phyloP scores from a whole-genome alignment of 2,113 vertebrate species.

The Mirza zaza region DNA sequence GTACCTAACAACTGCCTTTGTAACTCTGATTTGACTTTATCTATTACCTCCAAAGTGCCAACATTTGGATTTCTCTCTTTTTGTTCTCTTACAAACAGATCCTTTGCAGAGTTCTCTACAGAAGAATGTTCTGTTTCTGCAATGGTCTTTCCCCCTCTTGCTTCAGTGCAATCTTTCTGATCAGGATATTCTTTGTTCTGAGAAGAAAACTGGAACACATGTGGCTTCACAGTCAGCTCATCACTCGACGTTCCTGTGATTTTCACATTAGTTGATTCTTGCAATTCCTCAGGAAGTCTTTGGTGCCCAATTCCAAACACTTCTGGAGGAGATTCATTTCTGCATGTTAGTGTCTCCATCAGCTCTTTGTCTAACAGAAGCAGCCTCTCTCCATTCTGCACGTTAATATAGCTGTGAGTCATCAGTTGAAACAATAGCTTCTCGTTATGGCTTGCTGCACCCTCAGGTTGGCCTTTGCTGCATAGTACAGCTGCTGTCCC shows the following conservation, averaged over 20 bases:
- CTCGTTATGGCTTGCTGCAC: conserved; percentile 63
- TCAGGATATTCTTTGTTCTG: not conserved
- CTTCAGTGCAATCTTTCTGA: not conserved
- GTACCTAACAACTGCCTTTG: not conserved
- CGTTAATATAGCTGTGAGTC: conserved; percentile 92
- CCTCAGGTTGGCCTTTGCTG: conserved; percentile 49
- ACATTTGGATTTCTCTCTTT: not conserved
- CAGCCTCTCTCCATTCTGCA: conserved; percentile 89
- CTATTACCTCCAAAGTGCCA: not conserved
- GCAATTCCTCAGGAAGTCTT: conserved; percentile 48
- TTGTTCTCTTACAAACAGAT: conserved; percentile 36
- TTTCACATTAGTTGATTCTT: not conserved
- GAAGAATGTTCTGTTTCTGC: conserved; percentile 12
- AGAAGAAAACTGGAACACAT: conserved; percentile 43
- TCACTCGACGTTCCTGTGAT: not conserved
- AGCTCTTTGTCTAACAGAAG: conserved; percentile 89
- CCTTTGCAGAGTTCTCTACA: not conserved
- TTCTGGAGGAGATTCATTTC: conserved; percentile 18
- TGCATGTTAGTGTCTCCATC: conserved; percentile 49
- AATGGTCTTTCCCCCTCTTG: conserved; percentile 61
- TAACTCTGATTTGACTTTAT: conserved; percentile 50
- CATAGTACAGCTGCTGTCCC: not conserved
- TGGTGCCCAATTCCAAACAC: conserved; percentile 3
- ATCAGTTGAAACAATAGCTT: conserved; percentile 88
- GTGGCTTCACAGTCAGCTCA: conserved; percentile 39